Evolutionary conservation across 2,888 invertebrate species (phyloP), one percentile per base, ranked within the genome.

Genomic region (Eilema griseolum): DNA sequence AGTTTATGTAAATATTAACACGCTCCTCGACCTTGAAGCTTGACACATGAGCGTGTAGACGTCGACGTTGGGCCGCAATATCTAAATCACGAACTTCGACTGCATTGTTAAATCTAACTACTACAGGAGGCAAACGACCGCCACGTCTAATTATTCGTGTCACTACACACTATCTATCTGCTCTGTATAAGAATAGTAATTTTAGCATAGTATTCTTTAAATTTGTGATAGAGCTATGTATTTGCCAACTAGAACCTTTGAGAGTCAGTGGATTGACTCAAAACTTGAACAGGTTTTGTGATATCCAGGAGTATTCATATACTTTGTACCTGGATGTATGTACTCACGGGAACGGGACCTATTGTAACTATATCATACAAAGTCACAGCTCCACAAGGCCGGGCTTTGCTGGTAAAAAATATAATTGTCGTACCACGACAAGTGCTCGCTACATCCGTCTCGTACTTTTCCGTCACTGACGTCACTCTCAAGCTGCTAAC

Each of bases 1-100:
- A 57, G 56, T 65, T 57, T 57, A n/a, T 46, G 28, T 46, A 61
- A 61, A 68, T 56, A 68, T 62, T 62, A 62, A 37, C 33, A 68
- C 14, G 52, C 26, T 23, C 33, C 33, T 37, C 33, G 57, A 57
- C 68, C 68, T 62, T 62, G 68, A 68, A 62, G 62, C 68, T 24
- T 52, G 52, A 52, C n/a, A n/a, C 10, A 52, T 33, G 52, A 61
- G 41, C 33, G 5, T 33, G 31, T 61, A 67, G 52, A 24, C 52
- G 46, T 37, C 62, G 56, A 62, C 56, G 52, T 56, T 33, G 61
- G 24, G 16, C 16, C 3, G 26, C 2, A n/a, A 56, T 68, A 28
- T 28, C 61, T 37, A 62, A 31, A 23, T 33, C 31, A 14, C 28
- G 5, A 37, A 37, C 23, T 14, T 23, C 62, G 37, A 24, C 26